These are phyloP conservation scores for Caligus rogercresseyi DNA, from an alignment of 1,140 invertebrate genomes.

Conservation along the genomic window DNA sequence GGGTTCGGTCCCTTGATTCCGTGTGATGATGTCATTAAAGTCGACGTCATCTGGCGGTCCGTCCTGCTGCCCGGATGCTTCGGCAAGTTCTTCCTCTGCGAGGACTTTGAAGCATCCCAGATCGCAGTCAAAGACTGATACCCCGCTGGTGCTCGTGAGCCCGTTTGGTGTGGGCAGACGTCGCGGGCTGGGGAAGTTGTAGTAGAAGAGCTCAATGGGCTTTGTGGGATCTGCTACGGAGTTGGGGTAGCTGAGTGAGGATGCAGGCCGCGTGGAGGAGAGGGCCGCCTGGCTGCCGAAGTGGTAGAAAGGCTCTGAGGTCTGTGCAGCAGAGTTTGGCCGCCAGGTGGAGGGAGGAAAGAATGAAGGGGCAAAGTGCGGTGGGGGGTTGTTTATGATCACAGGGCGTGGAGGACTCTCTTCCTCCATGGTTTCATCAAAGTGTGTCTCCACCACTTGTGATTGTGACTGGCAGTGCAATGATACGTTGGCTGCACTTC, in stretches of 20 bases:
- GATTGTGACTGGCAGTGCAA: neutral
- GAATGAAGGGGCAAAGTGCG: neutral
- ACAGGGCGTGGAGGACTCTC: neutral
- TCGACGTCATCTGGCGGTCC: too few relatives aligned
- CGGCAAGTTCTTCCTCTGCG: neutral
- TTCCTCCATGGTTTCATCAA: neutral
- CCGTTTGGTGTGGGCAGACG: slow-evolving; percentile 12
- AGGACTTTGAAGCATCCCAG: slow-evolving; percentile 10
- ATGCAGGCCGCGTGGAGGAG: neutral
- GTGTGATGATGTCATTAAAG: neutral
- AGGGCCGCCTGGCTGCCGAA: neutral
- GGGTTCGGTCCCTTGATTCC: neutral
- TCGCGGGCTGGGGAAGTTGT: neutral
- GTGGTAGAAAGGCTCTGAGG: neutral
- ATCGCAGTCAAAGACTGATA: slow-evolving; percentile 11
- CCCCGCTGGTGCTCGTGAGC: neutral
- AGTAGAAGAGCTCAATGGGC: neutral
- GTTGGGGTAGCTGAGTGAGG: slow-evolving; percentile 4
- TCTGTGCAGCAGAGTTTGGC: neutral
- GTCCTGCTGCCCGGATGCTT: neutral
- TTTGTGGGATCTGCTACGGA: too few relatives aligned
- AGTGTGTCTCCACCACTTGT: neutral
- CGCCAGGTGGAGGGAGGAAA: neutral
- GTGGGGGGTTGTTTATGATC: neutral
- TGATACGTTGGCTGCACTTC: neutral